Evolutionary conservation across 2,113 vertebrate species (phyloP).

Genomic region (Pygathrix nemaeus): DNA sequence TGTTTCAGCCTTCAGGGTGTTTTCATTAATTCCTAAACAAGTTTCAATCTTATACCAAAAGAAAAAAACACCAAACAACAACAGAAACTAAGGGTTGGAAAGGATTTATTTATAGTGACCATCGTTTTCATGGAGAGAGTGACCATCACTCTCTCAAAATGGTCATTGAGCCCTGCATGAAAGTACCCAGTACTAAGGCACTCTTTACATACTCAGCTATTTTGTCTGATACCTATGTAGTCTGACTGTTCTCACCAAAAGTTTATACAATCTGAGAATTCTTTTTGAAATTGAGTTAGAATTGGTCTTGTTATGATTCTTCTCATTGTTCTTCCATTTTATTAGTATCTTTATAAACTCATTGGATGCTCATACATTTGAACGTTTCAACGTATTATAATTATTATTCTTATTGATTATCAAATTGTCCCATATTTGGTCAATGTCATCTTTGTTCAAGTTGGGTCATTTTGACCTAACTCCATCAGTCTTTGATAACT

Average conservation of each 20-base stretch:
- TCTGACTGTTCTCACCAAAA: slow-evolving; percentile 15
- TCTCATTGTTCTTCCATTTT: slow-evolving; percentile 8
- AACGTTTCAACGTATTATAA: slow-evolving; percentile 23
- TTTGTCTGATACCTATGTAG: background rate
- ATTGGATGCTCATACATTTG: slow-evolving; percentile 37
- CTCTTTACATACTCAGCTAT: background rate
- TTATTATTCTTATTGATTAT: slow-evolving; percentile 30
- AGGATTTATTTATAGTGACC: background rate
- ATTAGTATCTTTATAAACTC: slow-evolving; percentile 27
- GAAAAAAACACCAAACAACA: background rate
- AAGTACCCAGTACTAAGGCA: background rate
- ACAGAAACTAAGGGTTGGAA: background rate
- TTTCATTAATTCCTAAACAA: slow-evolving; percentile 29
- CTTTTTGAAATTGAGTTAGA: slow-evolving; percentile 41
- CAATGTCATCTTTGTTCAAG: background rate
- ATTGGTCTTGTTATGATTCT: background rate
- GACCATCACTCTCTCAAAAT: background rate
- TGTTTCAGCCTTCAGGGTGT: background rate
- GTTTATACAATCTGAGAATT: background rate
- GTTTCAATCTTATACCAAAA: slow-evolving; percentile 16
- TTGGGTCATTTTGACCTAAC: slow-evolving; percentile 51
- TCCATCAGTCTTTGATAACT: background rate
- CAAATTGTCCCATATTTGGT: slow-evolving; percentile 18
- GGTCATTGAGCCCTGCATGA: background rate
- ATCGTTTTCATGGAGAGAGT: background rate